Base-by-base conservation (phyloP, 2,113 vertebrate genomes). In the Zootoca vivipara region DNA sequence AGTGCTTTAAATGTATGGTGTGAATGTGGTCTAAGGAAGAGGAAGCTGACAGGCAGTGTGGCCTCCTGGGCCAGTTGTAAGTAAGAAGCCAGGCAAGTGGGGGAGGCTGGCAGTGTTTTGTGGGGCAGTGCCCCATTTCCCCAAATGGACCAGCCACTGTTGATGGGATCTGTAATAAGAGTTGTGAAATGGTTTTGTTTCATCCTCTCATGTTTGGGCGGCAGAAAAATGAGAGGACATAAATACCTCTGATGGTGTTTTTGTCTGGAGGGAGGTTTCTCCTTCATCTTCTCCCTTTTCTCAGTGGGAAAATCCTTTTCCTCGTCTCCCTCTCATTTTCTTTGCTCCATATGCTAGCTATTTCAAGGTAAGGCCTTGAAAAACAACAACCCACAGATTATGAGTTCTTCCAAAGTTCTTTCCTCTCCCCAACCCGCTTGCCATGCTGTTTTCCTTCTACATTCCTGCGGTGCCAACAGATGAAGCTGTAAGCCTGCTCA, bases 401-500 rank as follows among this genome's bases (percentile, higher is more conserved):
- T 95, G 91, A 96, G 58, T 62, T 62, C 94, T 96, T 96, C 92
- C 92, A 94, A 95, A 93, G 85, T 92, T 95, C 94, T 89, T 87
- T 87, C 83, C 89, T 89, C 92, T 26, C 89, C 89, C n/a, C 42
- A 70, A 10, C 33, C 42, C 33, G 7, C 24, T 80, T 93, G 86
- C 93, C 94, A 94, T 89, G 92, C 95, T 95, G 95, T 93, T 95
- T 94, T 90, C 89, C 88, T 96, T 87, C 95, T 22, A 90, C 85
- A 87, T 95, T 95, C 95, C 95, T 95, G 95, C 77, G 24, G 93
- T 64, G 91, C 87, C 93, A 95, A 89, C 93, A 96, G 94, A 96
- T 95, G 94, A 96, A 95, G 94, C 92, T 95, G 94, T 95, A 94
- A 96, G 93, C 86, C 86, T 95, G 89, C 91, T 94, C 56, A 93